Base-by-base conservation (phyloP, 2,797 vertebrate species). In the Synanceia verrucosa region DNA sequence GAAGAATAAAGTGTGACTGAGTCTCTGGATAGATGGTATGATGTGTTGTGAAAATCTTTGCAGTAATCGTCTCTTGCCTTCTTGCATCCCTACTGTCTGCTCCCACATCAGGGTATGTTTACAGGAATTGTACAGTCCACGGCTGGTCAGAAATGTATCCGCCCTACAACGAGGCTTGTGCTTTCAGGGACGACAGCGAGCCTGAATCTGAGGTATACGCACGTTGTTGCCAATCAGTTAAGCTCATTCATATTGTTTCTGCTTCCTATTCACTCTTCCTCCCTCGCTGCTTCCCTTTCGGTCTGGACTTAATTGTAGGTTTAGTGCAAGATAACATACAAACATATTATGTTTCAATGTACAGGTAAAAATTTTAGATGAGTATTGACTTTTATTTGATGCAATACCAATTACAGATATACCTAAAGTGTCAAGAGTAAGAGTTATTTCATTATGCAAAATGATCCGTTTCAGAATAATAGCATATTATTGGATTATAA, bases 121-220 rank as follows among this genome's bases (percentile, higher is more conserved):
- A 91, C 85, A 94, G 96, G 88, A 96, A 95, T 87, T 97, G 96
- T 3, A 95, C 94, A 0, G 75, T 26, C 1, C 85, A 88, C 0
- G 91, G 94, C 52, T 97, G 96, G 96, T 95, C 93, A 31, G 95
- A 95, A 14, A 92, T 93, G 1, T 95, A 92, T 56, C 96, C 95
- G 5, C 69, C 94, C 0, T 96, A 96, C 18, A 82, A 91, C 0
- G 57, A 94, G 14, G 95, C 94, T 69, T 97, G 96, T 51, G 78
- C 83, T 0, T 94, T 96, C 74, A 92, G 89, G 39, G 93, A 95
- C 11, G 90, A 91, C 33, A 87, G 85, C 3, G 95, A 88, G 19
- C 90, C 94, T 1, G 95, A 95, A 71, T 92, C 93, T 18, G 93
- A 95, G 94, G 96, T 96, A 82, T 8, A 64, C 28, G 71, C 24